These are phyloP conservation scores for Picus viridis DNA, from an alignment of 2,797 vertebrate species.

Conservation along the genomic window DNA sequence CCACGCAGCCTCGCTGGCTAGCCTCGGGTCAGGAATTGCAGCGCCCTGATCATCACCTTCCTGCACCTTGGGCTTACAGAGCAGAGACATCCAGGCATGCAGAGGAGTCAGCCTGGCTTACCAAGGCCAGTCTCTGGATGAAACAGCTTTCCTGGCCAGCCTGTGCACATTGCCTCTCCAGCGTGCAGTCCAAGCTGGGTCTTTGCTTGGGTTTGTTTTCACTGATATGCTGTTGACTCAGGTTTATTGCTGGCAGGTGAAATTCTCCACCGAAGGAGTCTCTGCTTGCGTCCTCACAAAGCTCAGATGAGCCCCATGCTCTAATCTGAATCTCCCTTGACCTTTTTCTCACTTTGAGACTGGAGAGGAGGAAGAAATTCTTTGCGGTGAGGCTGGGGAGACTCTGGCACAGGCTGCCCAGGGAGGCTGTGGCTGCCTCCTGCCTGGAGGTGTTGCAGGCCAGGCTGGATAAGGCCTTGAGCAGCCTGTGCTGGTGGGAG, in stretches of 20 bases:
- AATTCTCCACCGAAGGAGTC: background rate
- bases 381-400: too few relatives aligned
- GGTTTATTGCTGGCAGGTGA: background rate
- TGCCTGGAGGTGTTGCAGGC: too few relatives aligned
- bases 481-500: too few relatives aligned
- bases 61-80: constrained; percentile 36
- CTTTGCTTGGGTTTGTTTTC: background rate
- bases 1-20: constrained; percentile 28
- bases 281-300: background rate
- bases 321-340: background rate
- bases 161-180: background rate
- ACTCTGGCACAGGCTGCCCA: too few relatives aligned
- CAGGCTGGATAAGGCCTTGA: too few relatives aligned
- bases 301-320: background rate
- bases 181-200: background rate
- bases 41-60: constrained; percentile 10
- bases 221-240: background rate
- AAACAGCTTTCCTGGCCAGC: background rate
- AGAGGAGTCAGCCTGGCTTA: background rate
- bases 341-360: too few relatives aligned
- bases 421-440: too few relatives aligned
- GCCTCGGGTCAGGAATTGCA: constrained; percentile 41
- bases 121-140: background rate
- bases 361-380: too few relatives aligned
- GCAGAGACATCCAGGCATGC: background rate